phyloP scores from a whole-genome alignment of 1,140 invertebrate genomes.

The Panagrolaimus sp. region DNA sequence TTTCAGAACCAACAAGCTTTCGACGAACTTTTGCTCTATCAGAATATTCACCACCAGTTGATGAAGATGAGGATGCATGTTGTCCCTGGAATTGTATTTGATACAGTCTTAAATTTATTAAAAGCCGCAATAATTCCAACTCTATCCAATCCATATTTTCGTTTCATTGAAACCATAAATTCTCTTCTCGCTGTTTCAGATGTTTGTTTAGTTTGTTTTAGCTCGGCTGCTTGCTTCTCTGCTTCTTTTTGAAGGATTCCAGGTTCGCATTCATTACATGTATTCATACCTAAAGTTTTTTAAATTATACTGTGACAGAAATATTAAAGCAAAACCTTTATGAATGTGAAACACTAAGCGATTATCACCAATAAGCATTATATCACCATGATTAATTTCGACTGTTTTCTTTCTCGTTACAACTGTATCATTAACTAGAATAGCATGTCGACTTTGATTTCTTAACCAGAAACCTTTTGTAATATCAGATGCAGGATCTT shows the following conservation, averaged over 20 bases:
- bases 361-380: slow-evolving; percentile 13
- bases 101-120: neutral
- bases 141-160: slow-evolving; percentile 12
- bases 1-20: slow-evolving; percentile 8
- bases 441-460: slow-evolving; percentile 10
- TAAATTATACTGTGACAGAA: neutral
- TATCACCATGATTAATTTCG: slow-evolving; percentile 14
- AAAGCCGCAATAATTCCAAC: neutral
- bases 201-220: neutral
- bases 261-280: slow-evolving; percentile 20
- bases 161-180: slow-evolving; percentile 1
- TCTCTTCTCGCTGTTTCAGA: neutral
- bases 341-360: slow-evolving; percentile 19
- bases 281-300: slow-evolving; percentile 15
- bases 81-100: neutral
- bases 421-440: neutral
- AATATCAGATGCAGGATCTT: neutral
- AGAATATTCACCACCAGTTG: neutral
- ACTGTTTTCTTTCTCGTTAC: neutral
- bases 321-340: neutral
- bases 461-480: neutral
- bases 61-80: neutral
- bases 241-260: slow-evolving; percentile 14
- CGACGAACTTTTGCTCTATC: slow-evolving; percentile 8
- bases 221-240: slow-evolving; percentile 8